Base-by-base conservation (phyloP, 2,113 vertebrate genomes). In the Brachionichthys hirsutus region DNA sequence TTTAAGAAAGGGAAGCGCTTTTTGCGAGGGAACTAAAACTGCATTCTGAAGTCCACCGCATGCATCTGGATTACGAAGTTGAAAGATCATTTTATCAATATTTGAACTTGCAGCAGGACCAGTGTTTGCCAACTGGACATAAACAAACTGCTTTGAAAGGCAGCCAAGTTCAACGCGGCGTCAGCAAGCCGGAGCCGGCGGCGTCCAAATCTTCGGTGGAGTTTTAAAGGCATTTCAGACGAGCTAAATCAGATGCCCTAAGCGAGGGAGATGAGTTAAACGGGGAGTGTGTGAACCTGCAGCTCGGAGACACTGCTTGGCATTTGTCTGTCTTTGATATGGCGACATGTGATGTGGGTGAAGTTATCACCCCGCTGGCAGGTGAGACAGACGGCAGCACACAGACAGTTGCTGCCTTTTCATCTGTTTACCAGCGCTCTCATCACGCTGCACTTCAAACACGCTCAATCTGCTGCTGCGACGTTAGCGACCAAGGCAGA, bases 291-390 rank as follows among this genome's bases (percentile, higher is more conserved):
- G 77, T 84, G 83, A 78, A 81, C 74, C 68, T 82, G 78, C 62
- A 75, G 71, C 78, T 81, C 70, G 42, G 73, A 85, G 83, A 87
- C 87, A 83, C 77, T 83, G 87, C 86, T 74, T 91, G 90, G 86
- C 86, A 89, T 90, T 88, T 91, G 83, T 70, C 47, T 52, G 72
- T 63, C 88, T 88, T 90, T 92, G 88, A 90, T 91, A 87, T 82
- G 81, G 78, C 45, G 52, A 67, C 81, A 70, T 77, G 63, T 86
- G 83, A 85, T 71, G 80, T 61, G 79, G 82, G 59, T 62, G 76
- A 69, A 82, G 85, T 88, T 88, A 89, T 89, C 87, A 54, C 71
- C 78, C 54, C 55, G 1, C 82, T 73, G 88, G 84, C 88, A 89
- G 88, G 87, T 83, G 74, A 87, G 82, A 85, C 85, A 73, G 80